phyloP scores from a whole-genome alignment of 2,113 vertebrate genomes.

The Setophaga coronata region DNA sequence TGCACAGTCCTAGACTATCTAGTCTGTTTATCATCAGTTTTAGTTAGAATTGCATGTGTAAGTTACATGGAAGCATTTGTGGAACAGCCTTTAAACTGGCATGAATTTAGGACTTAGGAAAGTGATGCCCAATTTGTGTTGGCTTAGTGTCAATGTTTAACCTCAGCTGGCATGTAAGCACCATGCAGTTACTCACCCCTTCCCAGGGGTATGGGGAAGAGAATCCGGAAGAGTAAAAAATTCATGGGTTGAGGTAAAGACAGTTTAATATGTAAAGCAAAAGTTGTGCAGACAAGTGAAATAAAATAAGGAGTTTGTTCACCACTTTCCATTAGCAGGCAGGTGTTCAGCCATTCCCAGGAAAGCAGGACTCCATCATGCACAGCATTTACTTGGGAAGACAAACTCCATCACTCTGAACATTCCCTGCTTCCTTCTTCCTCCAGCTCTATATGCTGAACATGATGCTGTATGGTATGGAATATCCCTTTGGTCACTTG shows the following conservation, averaged over 20 bases:
- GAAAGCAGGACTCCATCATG: not conserved
- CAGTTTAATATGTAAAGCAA: not conserved
- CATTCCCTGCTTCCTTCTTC: not conserved
- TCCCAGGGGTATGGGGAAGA: not conserved
- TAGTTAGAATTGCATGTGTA: not conserved
- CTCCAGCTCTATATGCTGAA: not conserved
- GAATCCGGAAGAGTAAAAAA: not conserved
- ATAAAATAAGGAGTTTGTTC: not conserved
- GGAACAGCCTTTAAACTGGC: not conserved
- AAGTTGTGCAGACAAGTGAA: not conserved
- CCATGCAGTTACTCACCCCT: fast-evolving
- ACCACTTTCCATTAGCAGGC: not conserved
- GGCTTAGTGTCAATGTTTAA: not conserved
- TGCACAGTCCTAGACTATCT: not conserved
- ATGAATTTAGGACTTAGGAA: not conserved
- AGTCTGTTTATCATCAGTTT: not conserved
- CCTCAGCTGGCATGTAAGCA: not conserved
- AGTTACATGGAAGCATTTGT: not conserved
- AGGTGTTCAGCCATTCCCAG: not conserved
- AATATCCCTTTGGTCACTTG: not conserved
- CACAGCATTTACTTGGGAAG: not conserved
- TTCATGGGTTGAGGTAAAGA: not conserved
- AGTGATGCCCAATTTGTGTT: not conserved
- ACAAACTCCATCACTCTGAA: not conserved
- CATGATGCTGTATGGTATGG: not conserved